phyloP scores from a whole-genome alignment of 2,113 vertebrate genomes.

The Triplophysa dalaica region DNA sequence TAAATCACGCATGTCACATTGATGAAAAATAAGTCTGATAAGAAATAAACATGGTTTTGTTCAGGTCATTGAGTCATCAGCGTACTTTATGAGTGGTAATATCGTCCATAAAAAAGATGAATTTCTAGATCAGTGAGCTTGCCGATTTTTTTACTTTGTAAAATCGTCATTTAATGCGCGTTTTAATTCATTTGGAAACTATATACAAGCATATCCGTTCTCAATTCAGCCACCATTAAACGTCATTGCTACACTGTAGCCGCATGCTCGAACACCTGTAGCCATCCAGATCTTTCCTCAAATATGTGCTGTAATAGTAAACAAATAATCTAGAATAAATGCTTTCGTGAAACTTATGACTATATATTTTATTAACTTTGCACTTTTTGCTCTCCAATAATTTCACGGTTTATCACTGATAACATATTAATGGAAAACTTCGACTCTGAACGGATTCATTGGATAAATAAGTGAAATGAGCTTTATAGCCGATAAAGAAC shows the following conservation, averaged over 20 bases:
- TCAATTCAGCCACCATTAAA: background rate
- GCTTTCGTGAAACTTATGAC: background rate
- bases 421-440: background rate
- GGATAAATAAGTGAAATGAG: background rate
- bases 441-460: no score
- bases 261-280: slow-evolving; percentile 25
- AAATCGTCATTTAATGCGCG: background rate
- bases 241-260: background rate
- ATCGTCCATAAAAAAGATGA: background rate
- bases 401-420: background rate
- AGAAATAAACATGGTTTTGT: background rate
- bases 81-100: background rate
- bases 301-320: background rate
- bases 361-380: background rate
- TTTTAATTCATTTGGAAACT: background rate
- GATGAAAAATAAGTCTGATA: background rate
- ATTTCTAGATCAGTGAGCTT: background rate
- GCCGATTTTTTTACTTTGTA: background rate
- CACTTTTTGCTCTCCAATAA: background rate
- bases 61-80: background rate
- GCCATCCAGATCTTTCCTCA: background rate
- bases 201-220: background rate
- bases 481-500: slow-evolving; percentile 1
- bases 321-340: background rate
- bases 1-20: background rate